A percentile compares a stretch with the other conserved stretches of the same genome.
Evolutionary conservation across 2,797 vertebrate species (phyloP).

Genomic region (Apogon talboti): DNA sequence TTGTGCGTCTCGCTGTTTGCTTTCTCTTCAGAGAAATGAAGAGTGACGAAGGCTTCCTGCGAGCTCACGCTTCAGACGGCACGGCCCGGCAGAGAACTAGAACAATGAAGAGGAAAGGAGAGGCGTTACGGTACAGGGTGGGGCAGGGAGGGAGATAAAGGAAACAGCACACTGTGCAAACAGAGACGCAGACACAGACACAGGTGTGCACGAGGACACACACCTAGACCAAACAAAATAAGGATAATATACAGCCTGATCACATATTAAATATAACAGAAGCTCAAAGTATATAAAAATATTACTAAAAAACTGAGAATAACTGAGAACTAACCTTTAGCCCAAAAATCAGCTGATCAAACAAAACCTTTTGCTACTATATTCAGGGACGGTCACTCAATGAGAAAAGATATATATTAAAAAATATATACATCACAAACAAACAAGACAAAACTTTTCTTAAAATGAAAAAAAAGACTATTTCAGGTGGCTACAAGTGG

Average conservation of each 20-base stretch:
- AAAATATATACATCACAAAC: not conserved
- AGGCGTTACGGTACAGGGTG: conserved; percentile 35
- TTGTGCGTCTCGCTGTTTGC: conserved; percentile 55
- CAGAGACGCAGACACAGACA: conserved; percentile 45
- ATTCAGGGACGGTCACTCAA: not conserved
- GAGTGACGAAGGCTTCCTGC: conserved; percentile 62
- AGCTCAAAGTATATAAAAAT: not conserved
- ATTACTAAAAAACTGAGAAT: not conserved
- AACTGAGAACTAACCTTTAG: not conserved
- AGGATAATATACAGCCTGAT: not conserved
- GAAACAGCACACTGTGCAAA: conserved; percentile 32
- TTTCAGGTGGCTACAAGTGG: not conserved
- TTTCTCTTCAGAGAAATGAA: conserved; percentile 26
- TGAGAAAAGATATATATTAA: no score
- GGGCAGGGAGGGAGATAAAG: conserved; percentile 30
- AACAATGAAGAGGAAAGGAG: conserved; percentile 67
- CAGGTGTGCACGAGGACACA: conserved; percentile 39
- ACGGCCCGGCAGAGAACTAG: conserved; percentile 20
- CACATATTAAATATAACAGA: conserved; percentile 2
- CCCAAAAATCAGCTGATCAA: not conserved
- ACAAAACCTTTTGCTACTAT: not conserved
- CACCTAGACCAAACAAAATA: conserved; percentile 24
- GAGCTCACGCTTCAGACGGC: conserved; percentile 35
- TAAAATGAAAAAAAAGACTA: fast-evolving
- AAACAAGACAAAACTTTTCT: not conserved